A percentile compares a stretch with the other conserved stretches of the same genome.
These are phyloP conservation scores for Acanthurus tractus DNA, from an alignment of 2,797 vertebrate genomes.

Conservation along the genomic window DNA sequence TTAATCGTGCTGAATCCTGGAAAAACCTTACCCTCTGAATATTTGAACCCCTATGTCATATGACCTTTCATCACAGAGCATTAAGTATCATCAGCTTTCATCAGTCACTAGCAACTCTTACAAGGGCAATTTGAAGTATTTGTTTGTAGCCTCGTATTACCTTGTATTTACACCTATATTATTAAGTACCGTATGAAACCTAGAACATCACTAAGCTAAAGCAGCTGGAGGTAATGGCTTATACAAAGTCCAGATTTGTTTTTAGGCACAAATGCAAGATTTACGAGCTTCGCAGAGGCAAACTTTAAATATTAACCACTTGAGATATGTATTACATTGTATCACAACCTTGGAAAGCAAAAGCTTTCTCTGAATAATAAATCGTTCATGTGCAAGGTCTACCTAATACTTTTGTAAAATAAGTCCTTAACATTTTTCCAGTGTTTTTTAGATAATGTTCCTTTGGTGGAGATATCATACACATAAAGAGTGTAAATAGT, in stretches of 20 bases:
- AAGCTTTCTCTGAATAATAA: conserved; percentile 11
- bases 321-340: conserved; percentile 29
- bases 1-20: not conserved
- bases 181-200: conserved; percentile 6
- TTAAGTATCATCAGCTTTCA: conserved; percentile 7
- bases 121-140: conserved; percentile 16
- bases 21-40: not conserved
- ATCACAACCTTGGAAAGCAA: conserved; percentile 10
- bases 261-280: conserved; percentile 24
- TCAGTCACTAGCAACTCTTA: not conserved
- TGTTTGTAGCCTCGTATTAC: conserved; percentile 6
- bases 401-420: conserved; percentile 8
- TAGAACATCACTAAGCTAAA: conserved; percentile 7
- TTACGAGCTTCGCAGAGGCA: conserved; percentile 19
- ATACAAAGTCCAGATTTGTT: conserved; percentile 1
- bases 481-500: not conserved
- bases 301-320: conserved; percentile 8
- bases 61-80: not conserved
- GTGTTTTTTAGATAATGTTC: not conserved
- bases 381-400: conserved; percentile 17
- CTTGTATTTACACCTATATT: conserved; percentile 15
- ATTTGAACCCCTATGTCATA: not conserved
- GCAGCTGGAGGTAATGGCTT: not conserved
- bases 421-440: not conserved
- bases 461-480: not conserved